Evolutionary conservation across 2,797 vertebrate species (phyloP).

Genomic region (Oreochromis mossambicus): DNA sequence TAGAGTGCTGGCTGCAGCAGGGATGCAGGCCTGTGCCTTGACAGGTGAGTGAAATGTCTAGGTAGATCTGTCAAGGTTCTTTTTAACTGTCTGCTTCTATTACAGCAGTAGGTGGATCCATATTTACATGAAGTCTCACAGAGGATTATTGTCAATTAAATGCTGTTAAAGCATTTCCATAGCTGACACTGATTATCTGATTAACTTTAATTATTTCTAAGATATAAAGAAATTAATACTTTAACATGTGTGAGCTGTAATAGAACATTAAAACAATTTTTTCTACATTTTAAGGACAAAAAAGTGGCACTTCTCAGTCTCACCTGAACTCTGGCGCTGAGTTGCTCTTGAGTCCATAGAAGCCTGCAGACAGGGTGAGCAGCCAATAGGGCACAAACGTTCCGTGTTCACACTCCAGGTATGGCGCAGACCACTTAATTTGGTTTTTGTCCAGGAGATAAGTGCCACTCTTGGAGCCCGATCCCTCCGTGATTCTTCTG

Average conservation of each 20-base stretch:
- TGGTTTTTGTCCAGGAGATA: slow-evolving; percentile 83
- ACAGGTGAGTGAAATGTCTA: slow-evolving; percentile 31
- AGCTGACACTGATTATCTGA: neutral
- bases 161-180: neutral
- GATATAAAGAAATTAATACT: neutral
- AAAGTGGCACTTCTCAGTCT: slow-evolving; percentile 8
- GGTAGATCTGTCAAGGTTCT: slow-evolving; percentile 8
- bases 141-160: neutral
- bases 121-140: neutral
- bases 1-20: slow-evolving; percentile 14
- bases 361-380: slow-evolving; percentile 89
- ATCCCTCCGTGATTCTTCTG: slow-evolving; percentile 60
- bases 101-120: neutral
- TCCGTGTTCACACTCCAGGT: slow-evolving; percentile 91
- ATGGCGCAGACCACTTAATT: slow-evolving; percentile 94
- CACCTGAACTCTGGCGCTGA: slow-evolving; percentile 92
- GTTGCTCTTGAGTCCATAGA: slow-evolving; percentile 86
- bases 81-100: slow-evolving; percentile 34
- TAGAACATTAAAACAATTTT: neutral
- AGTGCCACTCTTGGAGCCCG: slow-evolving; percentile 61
- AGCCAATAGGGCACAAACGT: slow-evolving; percentile 93
- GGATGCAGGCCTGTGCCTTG: slow-evolving; percentile 44
- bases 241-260: neutral
- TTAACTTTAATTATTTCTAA: neutral
- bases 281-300: neutral